Evolutionary conservation across 2,888 invertebrate genomes (phyloP), one percentile per base, ranked within the genome.

Genomic region (Furcula furcula): DNA sequence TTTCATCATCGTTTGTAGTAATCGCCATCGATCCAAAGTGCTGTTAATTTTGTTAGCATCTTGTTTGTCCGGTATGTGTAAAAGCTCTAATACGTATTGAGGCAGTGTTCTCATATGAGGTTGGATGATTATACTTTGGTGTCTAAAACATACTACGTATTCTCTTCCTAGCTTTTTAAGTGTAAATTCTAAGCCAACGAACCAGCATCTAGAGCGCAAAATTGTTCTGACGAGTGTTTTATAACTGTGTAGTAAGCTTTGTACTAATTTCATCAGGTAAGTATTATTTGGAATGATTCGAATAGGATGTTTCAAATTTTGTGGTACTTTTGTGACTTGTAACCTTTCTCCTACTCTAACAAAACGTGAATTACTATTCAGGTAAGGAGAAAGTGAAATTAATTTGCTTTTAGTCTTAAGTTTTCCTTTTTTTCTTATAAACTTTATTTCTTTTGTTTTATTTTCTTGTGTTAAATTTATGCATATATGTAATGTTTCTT

Each of bases 1-100:
- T 11, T 21, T 44, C 11, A 43, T 18, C 12, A 36, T 29, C 34
- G 34, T 43, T 18, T 43, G 39, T 4, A 29, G 25, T 7, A 43
- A 19, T 12, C 20, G 19, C 34, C 43, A 39, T 29, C 35, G 29
- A 1, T 40, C 37, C 2, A 23, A n/a, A 19, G 23, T 11, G 11
- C 19, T 11, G 9, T 35, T 19, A 22, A 37, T 33, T 16, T 14
- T 9, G 3, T 18, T 9, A 7, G 25, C 10, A 12, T 33, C 25
- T 32, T 35, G 19, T 2, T 37, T 32, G 9, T 40, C 40, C n/a
- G 31, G 4, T 22, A 45, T 31, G 28, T 25, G 6, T 36, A 7
- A 36, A 36, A 1, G 36, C 9, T 12, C 12, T 29, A 12, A 7
- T 29, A 9, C 19, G 29, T 19, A 11, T 19, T 29, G 19, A 7